Evolutionary conservation across 2,797 vertebrate species (phyloP).

Genomic region (Lagodon rhomboides): DNA sequence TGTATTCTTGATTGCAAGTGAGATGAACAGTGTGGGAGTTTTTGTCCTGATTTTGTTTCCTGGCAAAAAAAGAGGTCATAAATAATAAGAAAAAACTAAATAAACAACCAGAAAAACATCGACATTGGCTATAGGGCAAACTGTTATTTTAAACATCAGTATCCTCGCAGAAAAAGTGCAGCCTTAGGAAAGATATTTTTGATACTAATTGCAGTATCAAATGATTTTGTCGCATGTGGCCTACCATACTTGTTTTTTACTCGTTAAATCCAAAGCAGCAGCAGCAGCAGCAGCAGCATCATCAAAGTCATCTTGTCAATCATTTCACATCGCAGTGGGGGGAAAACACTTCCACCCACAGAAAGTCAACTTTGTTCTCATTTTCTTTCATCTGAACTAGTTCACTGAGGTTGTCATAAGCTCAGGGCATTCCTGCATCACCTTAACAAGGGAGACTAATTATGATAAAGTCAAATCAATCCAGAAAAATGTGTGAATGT

Average conservation of each 20-base stretch:
- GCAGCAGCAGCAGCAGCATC: too few species aligned
- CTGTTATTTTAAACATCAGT: too few species aligned
- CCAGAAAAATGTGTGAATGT: not conserved
- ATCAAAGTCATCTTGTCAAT: not conserved
- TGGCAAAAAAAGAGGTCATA: too few species aligned
- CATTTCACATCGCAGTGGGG: not conserved
- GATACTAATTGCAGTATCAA: too few species aligned
- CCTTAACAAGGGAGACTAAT: constrained; percentile 5
- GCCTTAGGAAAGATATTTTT: not conserved
- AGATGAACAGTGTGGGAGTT: too few species aligned
- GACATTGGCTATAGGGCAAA: too few species aligned
- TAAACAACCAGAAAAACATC: too few species aligned
- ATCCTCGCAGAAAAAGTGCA: too few species aligned
- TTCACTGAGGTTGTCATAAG: constrained; percentile 16
- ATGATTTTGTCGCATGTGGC: not conserved
- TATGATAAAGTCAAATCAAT: constrained; percentile 9
- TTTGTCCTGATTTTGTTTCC: too few species aligned
- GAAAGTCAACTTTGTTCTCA: constrained; percentile 5
- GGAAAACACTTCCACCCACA: constrained; percentile 5
- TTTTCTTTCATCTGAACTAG: constrained; percentile 21
- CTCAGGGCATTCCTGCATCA: constrained; percentile 17
- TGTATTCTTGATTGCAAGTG: too few species aligned
- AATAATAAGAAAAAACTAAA: too few species aligned
- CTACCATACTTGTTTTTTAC: not conserved
- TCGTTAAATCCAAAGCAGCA: not conserved